phyloP scores from a whole-genome alignment of 2,113 vertebrate species.

The Rhodinocichla rosea region DNA sequence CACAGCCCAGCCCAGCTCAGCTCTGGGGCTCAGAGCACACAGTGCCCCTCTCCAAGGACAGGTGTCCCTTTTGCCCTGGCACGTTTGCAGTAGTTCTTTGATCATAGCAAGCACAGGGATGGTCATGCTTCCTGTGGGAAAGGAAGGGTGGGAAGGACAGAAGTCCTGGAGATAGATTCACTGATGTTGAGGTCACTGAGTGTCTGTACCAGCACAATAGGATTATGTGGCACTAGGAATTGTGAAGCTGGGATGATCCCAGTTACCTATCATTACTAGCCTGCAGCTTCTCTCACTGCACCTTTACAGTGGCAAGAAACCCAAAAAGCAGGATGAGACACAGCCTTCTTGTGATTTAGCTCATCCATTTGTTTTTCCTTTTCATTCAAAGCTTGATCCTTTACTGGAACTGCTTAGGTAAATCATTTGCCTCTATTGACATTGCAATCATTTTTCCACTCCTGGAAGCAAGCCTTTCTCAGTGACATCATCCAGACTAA shows the following conservation, averaged over 20 bases:
- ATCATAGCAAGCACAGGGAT: neutral
- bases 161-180: neutral
- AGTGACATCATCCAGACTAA: conserved; percentile 12
- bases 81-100: neutral
- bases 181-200: neutral
- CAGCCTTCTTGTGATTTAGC: neutral
- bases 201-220: neutral
- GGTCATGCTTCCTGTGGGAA: neutral
- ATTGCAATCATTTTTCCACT: neutral
- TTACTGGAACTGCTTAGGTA: neutral
- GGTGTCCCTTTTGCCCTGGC: neutral
- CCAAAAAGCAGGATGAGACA: neutral
- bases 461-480: conserved; percentile 20
- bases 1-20: neutral
- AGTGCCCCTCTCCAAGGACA: neutral
- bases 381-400: neutral
- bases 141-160: neutral
- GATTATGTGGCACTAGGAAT: neutral
- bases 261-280: neutral
- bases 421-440: conserved; percentile 18
- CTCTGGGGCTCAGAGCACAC: neutral
- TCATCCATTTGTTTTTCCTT: conserved; percentile 18
- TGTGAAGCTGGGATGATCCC: neutral
- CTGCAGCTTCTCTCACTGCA: neutral
- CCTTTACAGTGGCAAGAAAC: neutral